Evolutionary conservation across 2,113 vertebrate species (phyloP), one percentile per base, ranked within the genome.

Genomic region (Amazona vittata): DNA sequence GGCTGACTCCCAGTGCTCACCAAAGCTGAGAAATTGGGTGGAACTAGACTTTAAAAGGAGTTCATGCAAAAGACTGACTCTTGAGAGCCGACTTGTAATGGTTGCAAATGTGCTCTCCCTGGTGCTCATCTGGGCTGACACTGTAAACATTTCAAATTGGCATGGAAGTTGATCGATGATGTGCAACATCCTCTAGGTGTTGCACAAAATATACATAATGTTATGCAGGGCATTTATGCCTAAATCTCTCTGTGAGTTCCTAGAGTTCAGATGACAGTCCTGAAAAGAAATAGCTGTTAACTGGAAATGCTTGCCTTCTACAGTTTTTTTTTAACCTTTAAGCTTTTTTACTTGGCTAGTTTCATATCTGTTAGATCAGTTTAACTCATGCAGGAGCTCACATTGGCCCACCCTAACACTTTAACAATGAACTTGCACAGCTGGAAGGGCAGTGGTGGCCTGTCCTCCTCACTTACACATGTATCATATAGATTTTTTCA

Each of bases 371-470:
- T 64, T 64, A 55, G 39, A 9, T 43, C 15, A 33, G 13, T 70
- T 89, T 28, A 82, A 70, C n/a, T 53, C 11, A 2, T 4, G 22
- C 29, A 52, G 68, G 12, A 73, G 7, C 15, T 64, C 14, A 5
- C 10, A 8, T 22, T 53, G 55, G 33, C 37, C 37, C 5, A 7
- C 0, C 1, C 43, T 17, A 2, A 1, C 21, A 47, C 31, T 50
- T 81, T 47, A 28, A 20, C 6, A 7, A 13, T 44, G 49, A 65
- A 39, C 62, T 24, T 80, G 31, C 33, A 24, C 6, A 41, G n/a
- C 53, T 85, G 67, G 28, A 49, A 69, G 39, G 44, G 25, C 15
- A 50, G 22, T 7, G 63, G 12, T 43, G 39, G 14, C 17, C 25
- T 17, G 9, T 55, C 12, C 11, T 37, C 33, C 60, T 71, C 33